phyloP scores from a whole-genome alignment of 2,797 vertebrate species.

The Sparidentex hasta region DNA sequence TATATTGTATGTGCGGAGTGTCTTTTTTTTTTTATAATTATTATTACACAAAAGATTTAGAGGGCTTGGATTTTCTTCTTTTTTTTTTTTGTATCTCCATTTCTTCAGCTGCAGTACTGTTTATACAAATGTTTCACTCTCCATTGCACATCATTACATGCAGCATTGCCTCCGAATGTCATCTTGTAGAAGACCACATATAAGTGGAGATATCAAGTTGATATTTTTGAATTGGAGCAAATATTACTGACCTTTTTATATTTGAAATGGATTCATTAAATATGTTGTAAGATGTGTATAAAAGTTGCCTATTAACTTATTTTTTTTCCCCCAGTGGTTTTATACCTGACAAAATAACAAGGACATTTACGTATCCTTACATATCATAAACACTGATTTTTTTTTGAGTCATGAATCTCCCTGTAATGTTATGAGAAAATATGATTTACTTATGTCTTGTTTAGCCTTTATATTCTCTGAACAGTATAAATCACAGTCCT shows the following conservation, averaged over 20 bases:
- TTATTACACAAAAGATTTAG: conserved; percentile 69
- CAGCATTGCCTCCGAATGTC: conserved; percentile 61
- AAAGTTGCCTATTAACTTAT: conserved; percentile 84
- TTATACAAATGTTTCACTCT: conserved; percentile 64
- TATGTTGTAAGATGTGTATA: conserved; percentile 83
- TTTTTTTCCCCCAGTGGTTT: conserved; percentile 74
- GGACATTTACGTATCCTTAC: conserved; percentile 53
- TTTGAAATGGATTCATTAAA: conserved; percentile 80
- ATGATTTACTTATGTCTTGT: conserved; percentile 39
- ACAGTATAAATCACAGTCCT: conserved; percentile 10
- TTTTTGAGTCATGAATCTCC: conserved; percentile 28
- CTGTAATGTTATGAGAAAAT: conserved; percentile 35
- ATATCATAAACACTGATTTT: conserved; percentile 51
- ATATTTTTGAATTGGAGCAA: conserved; percentile 73
- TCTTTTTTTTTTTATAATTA: conserved; percentile 76
- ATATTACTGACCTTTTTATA: conserved; percentile 85
- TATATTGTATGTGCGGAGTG: conserved; percentile 78
- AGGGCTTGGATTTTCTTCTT: conserved; percentile 59
- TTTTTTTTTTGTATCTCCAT: conserved; percentile 55
- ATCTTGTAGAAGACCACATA: conserved; percentile 62
- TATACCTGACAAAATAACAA: conserved; percentile 71
- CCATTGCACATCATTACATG: conserved; percentile 43
- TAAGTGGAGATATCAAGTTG: conserved; percentile 69
- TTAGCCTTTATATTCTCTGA: conserved; percentile 31
- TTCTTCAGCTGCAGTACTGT: conserved; percentile 62